These are phyloP conservation scores for Saccostrea glomerata DNA, from an alignment of 1,140 invertebrate species.

Conservation along the genomic window DNA sequence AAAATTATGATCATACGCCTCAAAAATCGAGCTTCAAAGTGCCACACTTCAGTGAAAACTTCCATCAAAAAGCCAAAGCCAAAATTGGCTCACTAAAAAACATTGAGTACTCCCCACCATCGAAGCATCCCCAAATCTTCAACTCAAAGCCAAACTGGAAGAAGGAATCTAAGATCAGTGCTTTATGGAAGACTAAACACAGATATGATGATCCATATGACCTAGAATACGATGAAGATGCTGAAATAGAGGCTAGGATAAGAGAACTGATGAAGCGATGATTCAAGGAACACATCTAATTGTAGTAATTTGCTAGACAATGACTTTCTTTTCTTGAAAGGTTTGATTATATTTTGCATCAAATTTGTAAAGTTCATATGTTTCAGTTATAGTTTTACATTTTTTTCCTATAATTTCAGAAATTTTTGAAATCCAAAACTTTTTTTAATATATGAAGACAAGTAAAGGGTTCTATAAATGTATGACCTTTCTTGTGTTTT, in stretches of 20 bases:
- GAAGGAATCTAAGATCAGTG: constrained; percentile 54
- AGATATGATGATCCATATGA: constrained; percentile 50
- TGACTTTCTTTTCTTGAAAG: neutral
- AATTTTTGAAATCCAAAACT: neutral
- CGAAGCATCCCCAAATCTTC: constrained; percentile 30
- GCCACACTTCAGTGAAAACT: constrained; percentile 53
- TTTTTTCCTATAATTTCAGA: neutral
- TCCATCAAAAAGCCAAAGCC: constrained; percentile 71
- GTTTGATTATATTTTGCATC: neutral
- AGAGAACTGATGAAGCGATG: constrained; percentile 53
- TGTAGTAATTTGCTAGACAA: neutral
- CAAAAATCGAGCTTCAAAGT: constrained; percentile 65
- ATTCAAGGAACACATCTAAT: neutral
- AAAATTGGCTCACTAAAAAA: constrained; percentile 93
- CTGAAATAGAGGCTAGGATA: constrained; percentile 54
- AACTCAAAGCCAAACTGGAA: constrained; percentile 49
- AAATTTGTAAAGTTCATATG: neutral
- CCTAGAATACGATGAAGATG: constrained; percentile 52
- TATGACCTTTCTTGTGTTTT: too few species aligned
- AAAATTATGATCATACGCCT: constrained; percentile 80
- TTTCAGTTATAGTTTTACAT: neutral
- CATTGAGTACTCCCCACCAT: constrained; percentile 84
- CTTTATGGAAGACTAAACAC: constrained; percentile 48
- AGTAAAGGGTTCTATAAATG: too few species aligned
- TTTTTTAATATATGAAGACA: too few species aligned